Percentiles rank a stretch among this genome's conserved stretches.
Evolutionary conservation across 1,140 invertebrate species (phyloP).

Genomic region (Amyelois transitella): DNA sequence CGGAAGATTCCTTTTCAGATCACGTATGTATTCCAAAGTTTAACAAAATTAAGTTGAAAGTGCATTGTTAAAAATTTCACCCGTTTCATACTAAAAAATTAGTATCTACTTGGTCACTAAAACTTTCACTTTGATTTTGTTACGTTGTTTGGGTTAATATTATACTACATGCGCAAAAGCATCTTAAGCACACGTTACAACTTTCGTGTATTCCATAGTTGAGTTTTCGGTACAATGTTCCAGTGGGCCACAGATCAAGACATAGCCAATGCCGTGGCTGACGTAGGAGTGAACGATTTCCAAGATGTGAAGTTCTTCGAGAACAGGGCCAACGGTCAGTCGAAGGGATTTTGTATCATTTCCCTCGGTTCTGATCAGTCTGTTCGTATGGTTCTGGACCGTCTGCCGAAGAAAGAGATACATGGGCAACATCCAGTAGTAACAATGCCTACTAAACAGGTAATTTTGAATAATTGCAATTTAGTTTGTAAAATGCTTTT

Average conservation of each 20-base stretch:
- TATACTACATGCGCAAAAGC: conserved; percentile 16
- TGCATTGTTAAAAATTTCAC: no score
- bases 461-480: conserved; percentile 47
- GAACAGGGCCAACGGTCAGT: conserved; percentile 99
- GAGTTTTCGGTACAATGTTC: conserved; percentile 57
- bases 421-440: conserved; percentile 96
- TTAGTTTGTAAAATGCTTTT: no score
- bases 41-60: neutral
- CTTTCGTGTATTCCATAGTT: conserved; percentile 33
- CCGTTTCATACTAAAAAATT: no score
- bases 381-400: conserved; percentile 91
- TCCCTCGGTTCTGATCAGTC: conserved; percentile 94
- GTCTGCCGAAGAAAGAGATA: conserved; percentile 94
- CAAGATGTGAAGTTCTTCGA: conserved; percentile 99
- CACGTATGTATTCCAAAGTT: neutral
- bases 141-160: neutral
- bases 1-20: neutral
- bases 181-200: conserved; percentile 7
- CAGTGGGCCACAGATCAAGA: conserved; percentile 99
- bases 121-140: neutral
- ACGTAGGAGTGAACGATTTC: conserved; percentile 93
- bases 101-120: no score
- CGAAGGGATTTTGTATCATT: conserved; percentile 97
- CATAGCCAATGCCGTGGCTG: conserved; percentile 89
- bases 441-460: conserved; percentile 95